Percentiles rank a stretch among this genome's conserved stretches.
Conservation (phyloP, 2,113 vertebrate genomes). For the Lanius ludovicianus region DNA sequence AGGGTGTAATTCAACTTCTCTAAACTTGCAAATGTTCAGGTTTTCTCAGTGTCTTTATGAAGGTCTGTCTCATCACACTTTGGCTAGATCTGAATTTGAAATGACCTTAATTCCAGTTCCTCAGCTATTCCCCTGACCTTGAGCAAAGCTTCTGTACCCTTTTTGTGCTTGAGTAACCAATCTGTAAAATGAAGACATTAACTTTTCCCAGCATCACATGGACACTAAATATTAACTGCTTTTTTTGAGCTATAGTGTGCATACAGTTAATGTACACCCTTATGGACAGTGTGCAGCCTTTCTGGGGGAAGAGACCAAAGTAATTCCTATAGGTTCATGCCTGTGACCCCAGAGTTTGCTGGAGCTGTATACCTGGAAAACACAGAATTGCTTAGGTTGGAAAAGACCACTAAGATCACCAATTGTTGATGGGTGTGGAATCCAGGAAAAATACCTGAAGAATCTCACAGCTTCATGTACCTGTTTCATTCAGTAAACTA, state of each 20-base stretch:
- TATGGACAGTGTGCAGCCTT: background rate
- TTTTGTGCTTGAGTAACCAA: background rate
- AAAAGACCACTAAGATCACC: background rate
- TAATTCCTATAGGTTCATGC: background rate
- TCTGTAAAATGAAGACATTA: background rate
- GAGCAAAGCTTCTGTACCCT: background rate
- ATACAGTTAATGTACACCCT: constrained; percentile 37
- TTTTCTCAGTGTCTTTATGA: background rate
- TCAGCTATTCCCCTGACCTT: background rate
- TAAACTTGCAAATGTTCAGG: background rate
- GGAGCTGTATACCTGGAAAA: background rate
- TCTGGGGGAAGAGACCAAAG: background rate
- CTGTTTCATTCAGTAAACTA: background rate
- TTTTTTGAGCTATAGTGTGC: background rate
- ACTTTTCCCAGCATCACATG: background rate
- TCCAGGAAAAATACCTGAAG: background rate
- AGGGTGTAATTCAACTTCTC: background rate
- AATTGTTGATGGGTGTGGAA: background rate
- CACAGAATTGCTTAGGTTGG: background rate
- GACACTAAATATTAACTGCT: constrained; percentile 44
- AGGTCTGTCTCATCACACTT: background rate
- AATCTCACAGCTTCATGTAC: background rate
- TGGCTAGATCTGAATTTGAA: background rate
- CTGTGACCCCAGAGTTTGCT: background rate
- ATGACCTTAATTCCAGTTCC: background rate